These are phyloP conservation scores for Laticauda laticaudata DNA, from an alignment of 2,113 vertebrate genomes.

Conservation along the genomic window DNA sequence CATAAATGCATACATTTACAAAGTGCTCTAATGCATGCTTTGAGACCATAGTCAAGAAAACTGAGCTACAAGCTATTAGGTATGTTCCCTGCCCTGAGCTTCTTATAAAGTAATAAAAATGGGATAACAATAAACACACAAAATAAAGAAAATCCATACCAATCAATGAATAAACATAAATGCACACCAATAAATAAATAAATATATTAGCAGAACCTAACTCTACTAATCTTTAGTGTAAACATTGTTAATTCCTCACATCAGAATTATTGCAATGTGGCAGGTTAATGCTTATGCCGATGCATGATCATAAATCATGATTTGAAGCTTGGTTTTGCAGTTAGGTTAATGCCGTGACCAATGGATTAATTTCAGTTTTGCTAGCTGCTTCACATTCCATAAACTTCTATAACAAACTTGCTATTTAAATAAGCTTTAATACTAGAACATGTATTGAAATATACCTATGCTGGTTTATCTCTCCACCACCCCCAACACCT, in stretches of 20 bases:
- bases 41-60: slow-evolving; percentile 47
- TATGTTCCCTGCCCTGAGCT: not conserved
- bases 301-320: not conserved
- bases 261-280: not conserved
- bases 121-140: not conserved
- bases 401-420: slow-evolving; percentile 51
- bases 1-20: not conserved
- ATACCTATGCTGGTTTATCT: not conserved
- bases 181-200: not conserved
- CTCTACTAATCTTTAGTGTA: slow-evolving; percentile 18
- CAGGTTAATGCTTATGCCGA: not conserved
- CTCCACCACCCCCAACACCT: not conserved
- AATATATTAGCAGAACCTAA: slow-evolving; percentile 40
- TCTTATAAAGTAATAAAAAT: not conserved
- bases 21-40: slow-evolving; percentile 36
- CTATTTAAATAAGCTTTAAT: slow-evolving; percentile 25
- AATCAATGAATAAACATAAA: not conserved
- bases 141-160: not conserved
- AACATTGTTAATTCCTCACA: not conserved
- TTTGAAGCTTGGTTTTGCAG: not conserved
- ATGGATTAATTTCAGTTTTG: slow-evolving; percentile 14
- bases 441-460: slow-evolving; percentile 16
- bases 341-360: not conserved
- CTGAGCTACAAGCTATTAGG: slow-evolving; percentile 29
- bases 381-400: slow-evolving; percentile 50